Evolutionary conservation across 2,113 vertebrate genomes (phyloP).

Genomic region (Odocoileus hemionus): DNA sequence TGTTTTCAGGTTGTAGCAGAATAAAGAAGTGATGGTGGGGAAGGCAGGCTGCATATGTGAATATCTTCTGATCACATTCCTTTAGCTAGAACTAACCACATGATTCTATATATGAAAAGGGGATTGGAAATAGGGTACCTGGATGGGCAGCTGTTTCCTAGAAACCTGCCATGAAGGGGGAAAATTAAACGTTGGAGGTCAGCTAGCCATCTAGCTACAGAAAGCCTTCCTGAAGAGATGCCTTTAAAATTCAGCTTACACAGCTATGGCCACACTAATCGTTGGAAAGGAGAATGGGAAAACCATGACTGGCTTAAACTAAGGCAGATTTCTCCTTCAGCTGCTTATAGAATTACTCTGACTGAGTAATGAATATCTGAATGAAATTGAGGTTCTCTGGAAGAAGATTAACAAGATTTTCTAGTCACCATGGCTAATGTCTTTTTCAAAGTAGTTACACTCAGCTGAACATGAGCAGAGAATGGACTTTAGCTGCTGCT

Average conservation of each 20-base stretch:
- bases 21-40: not conserved
- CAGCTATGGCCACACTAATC: not conserved
- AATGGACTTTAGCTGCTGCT: not conserved
- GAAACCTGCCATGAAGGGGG: not conserved
- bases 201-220: not conserved
- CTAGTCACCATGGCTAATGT: not conserved
- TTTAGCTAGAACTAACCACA: not conserved
- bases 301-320: not conserved
- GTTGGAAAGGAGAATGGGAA: not conserved
- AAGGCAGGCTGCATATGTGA: not conserved
- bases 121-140: not conserved
- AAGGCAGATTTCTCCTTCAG: not conserved
- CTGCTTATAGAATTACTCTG: not conserved
- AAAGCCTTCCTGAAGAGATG: not conserved
- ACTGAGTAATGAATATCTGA: not conserved
- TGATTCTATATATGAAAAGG: not conserved
- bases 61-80: not conserved
- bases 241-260: not conserved
- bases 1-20: not conserved
- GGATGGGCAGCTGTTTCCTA: not conserved
- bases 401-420: not conserved
- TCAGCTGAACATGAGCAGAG: not conserved
- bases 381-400: not conserved
- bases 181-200: not conserved
- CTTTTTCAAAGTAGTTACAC: not conserved